Evolutionary conservation across 2,888 invertebrate species (phyloP).

Genomic region (Scaptomyza cyrtandrae): DNA sequence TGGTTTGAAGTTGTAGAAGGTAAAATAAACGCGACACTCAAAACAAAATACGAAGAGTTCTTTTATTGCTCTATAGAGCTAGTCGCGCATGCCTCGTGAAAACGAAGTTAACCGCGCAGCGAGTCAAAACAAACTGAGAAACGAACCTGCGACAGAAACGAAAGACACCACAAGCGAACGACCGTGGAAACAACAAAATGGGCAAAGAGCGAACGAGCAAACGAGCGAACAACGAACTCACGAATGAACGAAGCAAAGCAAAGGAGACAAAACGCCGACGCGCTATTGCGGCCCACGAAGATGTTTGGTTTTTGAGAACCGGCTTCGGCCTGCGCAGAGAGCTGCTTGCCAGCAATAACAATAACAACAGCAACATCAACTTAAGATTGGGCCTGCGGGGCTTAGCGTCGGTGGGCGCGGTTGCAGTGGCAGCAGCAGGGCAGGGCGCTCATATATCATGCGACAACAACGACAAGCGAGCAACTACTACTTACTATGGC

Average conservation of each 20-base stretch:
- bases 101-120: constrained; percentile 65
- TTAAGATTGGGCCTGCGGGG: constrained; percentile 52
- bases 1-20: background rate
- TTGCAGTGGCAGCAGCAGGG: constrained; percentile 62
- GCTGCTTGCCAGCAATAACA: constrained; percentile 6
- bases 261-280: constrained; percentile 63
- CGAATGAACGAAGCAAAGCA: constrained; percentile 21
- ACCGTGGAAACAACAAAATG: constrained; percentile 61
- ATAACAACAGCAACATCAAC: constrained; percentile 20
- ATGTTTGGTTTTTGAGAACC: constrained; percentile 60
- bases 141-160: constrained; percentile 15
- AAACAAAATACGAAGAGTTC: constrained; percentile 30
- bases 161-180: constrained; percentile 37
- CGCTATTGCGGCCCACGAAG: constrained; percentile 64
- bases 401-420: constrained; percentile 66
- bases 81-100: constrained; percentile 38
- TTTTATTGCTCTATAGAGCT: constrained; percentile 18
- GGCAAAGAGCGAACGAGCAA: constrained; percentile 39
- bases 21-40: constrained; percentile 36
- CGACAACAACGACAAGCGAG: constrained; percentile 55
- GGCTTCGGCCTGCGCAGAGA: constrained; percentile 52
- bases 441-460: constrained; percentile 75
- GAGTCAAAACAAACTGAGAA: constrained; percentile 66
- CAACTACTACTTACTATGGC: constrained; percentile 34
- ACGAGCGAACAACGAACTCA: constrained; percentile 21